A percentile compares a stretch with the other conserved stretches of the same genome.
Conservation (phyloP, 2,888 invertebrate species). For the Julus scanicus region DNA sequence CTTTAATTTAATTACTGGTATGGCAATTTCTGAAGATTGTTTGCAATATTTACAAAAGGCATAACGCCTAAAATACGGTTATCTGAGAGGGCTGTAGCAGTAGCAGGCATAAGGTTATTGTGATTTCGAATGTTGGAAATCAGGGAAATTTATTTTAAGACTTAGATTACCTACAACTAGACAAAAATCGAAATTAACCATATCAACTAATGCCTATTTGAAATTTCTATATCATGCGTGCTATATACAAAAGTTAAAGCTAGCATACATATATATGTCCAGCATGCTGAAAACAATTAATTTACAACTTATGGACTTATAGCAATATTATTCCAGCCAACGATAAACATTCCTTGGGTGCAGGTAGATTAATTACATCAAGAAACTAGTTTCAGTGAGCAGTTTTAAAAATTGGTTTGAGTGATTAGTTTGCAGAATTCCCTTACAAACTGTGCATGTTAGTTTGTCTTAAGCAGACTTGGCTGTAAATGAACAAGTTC, state of each 20-base stretch:
- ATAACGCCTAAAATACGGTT: background rate
- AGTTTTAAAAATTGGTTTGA: background rate
- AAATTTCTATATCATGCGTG: background rate
- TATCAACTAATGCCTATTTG: background rate
- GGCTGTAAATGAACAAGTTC: background rate
- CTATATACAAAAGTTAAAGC: background rate
- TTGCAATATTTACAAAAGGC: background rate
- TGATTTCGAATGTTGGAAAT: background rate
- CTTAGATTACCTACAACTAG: background rate
- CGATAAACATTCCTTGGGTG: background rate
- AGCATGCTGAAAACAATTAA: background rate
- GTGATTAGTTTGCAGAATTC: background rate
- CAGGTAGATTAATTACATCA: background rate
- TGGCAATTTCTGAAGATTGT: background rate
- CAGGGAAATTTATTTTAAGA: background rate
- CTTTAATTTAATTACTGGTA: background rate
- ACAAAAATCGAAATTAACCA: background rate
- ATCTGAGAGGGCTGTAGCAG: background rate
- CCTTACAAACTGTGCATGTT: no score
- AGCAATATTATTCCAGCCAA: background rate
- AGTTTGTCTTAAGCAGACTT: background rate
- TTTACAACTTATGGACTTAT: slow-evolving; percentile 4
- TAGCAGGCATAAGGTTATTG: background rate
- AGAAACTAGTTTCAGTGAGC: background rate
- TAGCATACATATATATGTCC: background rate